Evolutionary conservation across 2,888 invertebrate species (phyloP), one percentile per base, ranked within the genome.

Genomic region (Chouioia cunea): DNA sequence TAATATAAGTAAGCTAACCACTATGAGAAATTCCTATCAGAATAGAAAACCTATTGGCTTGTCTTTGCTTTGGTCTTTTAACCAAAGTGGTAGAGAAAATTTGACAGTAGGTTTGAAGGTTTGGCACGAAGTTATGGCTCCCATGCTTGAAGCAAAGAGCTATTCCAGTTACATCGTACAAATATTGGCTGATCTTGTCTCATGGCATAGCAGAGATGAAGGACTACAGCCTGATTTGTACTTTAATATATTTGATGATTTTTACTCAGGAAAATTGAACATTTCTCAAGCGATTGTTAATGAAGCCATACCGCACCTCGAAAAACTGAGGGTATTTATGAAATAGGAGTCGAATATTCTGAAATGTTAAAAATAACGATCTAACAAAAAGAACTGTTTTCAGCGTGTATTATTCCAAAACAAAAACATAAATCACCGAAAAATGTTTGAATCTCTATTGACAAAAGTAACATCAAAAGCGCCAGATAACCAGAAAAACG

Each of bases 121-220:
- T 15, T 94, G 93, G 91, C 90, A 92, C 84, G 92, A 93, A 73
- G 85, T 93, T 1, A 93, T 93, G 89, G 85, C 91, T 48, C 92
- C 93, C 0, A 86, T 93, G 79, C 86, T 93, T 54, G 93, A 93
- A 76, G 85, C 92, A 82, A 92, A 91, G 81, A 90, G 89, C 80
- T 93, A 93, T 77, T 88, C 91, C 0, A 90, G 89, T 75, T 92
- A 90, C 83, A 88, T 92, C 44, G 84, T 89, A 6, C 87, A 88
- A 60, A 91, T 93, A 80, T 86, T 94, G 64, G 85, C 88, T 8
- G 87, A 88, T 57, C 81, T 91, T 6, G 76, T 90, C 43, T 86
- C 87, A 23, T 78, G 79, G 10, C 87, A 89, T 78, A 80, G 81
- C 0, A 85, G 82, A 20, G 85, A 86, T 82, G 86, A 86, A 3